A percentile compares a stretch with the other conserved stretches of the same genome.
These are phyloP conservation scores for Heliconius charithonia DNA, from an alignment of 2,888 invertebrate genomes.

Conservation along the genomic window DNA sequence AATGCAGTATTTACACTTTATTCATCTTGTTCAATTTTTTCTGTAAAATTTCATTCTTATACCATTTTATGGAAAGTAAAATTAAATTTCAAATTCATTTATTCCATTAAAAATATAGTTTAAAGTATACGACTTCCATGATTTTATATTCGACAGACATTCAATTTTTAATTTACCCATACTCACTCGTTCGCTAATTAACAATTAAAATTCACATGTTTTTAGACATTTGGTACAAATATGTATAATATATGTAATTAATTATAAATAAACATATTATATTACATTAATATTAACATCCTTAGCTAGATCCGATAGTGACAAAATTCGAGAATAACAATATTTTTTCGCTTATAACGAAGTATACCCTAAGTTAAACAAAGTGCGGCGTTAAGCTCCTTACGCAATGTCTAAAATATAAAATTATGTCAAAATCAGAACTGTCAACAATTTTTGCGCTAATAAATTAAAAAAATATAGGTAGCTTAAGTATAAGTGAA, in stretches of 20 bases:
- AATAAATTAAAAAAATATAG: background rate
- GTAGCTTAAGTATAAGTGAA: background rate
- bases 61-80: background rate
- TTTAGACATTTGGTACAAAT: background rate
- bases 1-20: constrained; percentile 25
- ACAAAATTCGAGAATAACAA: too few species aligned
- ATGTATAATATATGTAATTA: background rate
- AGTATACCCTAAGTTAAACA: too few species aligned
- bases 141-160: background rate
- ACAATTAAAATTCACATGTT: background rate
- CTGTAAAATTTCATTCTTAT: constrained; percentile 24
- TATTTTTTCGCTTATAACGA: background rate
- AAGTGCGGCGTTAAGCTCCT: too few species aligned
- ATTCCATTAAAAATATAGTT: background rate
- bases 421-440: too few species aligned
- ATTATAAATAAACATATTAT: too few species aligned
- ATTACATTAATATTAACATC: too few species aligned
- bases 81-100: constrained; percentile 13
- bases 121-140: background rate
- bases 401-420: too few species aligned
- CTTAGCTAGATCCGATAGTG: too few species aligned
- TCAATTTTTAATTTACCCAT: background rate
- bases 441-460: too few species aligned
- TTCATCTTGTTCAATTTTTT: constrained; percentile 30
- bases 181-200: background rate